Conservation (phyloP, 2,113 vertebrate genomes). For the Morone saxatilis region DNA sequence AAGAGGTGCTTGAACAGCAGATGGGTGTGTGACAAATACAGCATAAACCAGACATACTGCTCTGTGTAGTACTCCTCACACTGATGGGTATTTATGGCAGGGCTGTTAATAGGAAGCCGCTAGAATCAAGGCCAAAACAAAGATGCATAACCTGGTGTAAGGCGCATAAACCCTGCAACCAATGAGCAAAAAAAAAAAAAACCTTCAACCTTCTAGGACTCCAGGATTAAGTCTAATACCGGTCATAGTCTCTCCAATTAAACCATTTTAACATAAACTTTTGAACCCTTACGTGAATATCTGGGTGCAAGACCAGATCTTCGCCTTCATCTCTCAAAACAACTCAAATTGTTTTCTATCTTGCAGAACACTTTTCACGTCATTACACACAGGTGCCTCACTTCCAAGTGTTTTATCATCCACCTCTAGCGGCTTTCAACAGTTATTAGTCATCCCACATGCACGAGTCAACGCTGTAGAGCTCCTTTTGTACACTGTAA, state of each 20-base stretch:
- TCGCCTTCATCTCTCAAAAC: background rate
- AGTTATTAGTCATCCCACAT: slow-evolving; percentile 1
- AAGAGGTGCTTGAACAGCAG: background rate
- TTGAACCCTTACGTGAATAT: background rate
- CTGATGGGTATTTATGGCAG: slow-evolving; percentile 2
- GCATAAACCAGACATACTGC: no score
- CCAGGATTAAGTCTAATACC: background rate
- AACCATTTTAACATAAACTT: background rate
- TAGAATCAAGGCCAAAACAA: background rate
- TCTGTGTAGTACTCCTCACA: no score
- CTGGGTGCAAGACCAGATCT: background rate
- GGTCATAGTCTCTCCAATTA: background rate
- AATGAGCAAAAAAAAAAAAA: background rate
- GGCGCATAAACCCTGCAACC: background rate
- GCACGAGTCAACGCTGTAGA: background rate
- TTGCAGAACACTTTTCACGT: background rate
- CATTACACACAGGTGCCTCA: background rate
- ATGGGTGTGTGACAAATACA: background rate
- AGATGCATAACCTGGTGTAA: background rate
- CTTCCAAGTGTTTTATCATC: no score
- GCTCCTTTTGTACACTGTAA: background rate
- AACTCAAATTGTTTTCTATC: background rate
- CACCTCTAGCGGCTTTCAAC: background rate
- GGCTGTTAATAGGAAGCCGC: background rate
- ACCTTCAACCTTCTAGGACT: background rate